Percentiles rank a stretch among this genome's conserved stretches.
phyloP scores from a whole-genome alignment of 2,797 vertebrate species.

The Spinus pinus region DNA sequence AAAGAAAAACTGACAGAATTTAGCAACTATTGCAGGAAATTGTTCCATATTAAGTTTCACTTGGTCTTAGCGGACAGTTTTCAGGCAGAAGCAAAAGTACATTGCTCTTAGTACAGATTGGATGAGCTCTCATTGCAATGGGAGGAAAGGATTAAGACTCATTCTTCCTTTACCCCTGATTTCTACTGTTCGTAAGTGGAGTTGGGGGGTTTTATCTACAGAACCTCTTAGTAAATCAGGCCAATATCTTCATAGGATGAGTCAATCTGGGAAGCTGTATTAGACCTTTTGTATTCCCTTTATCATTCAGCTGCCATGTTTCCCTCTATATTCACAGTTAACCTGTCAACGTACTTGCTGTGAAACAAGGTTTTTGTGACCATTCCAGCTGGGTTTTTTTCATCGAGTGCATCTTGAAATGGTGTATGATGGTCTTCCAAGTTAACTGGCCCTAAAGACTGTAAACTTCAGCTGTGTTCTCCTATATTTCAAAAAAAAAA shows the following conservation, averaged over 20 bases:
- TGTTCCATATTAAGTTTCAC: neutral
- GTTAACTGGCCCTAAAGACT: conserved; percentile 42
- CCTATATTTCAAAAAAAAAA: neutral
- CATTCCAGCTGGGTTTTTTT: conserved; percentile 50
- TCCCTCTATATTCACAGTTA: conserved; percentile 57
- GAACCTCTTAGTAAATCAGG: conserved; percentile 11
- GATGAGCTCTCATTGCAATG: neutral
- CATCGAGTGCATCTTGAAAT: conserved; percentile 52
- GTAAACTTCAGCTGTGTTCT: conserved; percentile 37
- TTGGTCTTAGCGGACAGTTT: neutral
- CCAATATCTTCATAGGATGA: conserved; percentile 35
- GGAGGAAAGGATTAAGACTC: neutral
- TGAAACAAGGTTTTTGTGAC: conserved; percentile 64
- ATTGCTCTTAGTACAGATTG: neutral
- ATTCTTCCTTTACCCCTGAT: neutral
- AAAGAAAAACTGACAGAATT: neutral
- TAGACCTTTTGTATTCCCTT: conserved; percentile 45
- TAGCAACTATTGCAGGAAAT: neutral
- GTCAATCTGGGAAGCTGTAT: conserved; percentile 48
- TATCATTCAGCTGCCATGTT: conserved; percentile 58
- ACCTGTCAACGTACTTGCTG: conserved; percentile 58
- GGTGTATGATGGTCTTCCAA: conserved; percentile 33
- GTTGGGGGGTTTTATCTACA: neutral
- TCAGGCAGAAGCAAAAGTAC: neutral
- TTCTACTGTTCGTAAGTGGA: neutral